A percentile compares a stretch with the other conserved stretches of the same genome.
Conservation (phyloP, 2,113 vertebrate genomes). For the Gambusia affinis region DNA sequence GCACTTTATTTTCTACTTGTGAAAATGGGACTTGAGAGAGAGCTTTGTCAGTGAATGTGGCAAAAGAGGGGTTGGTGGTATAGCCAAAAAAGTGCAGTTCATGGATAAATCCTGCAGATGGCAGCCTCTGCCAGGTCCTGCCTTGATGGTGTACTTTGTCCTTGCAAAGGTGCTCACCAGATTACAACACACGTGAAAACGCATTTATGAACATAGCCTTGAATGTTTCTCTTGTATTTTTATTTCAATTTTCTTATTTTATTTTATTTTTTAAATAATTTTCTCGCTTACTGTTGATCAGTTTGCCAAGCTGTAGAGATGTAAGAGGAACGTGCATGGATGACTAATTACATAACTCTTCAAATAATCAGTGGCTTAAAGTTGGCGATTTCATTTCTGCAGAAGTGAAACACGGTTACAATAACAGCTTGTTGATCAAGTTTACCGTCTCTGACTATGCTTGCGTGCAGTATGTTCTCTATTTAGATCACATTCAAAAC, state of each 20-base stretch:
- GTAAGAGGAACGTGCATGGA: constrained; percentile 46
- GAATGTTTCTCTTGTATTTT: constrained; percentile 27
- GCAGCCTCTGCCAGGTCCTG: constrained; percentile 38
- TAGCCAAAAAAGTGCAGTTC: constrained; percentile 51
- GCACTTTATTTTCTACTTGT: constrained; percentile 79
- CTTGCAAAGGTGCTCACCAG: constrained; percentile 52
- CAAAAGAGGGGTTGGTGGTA: constrained; percentile 2
- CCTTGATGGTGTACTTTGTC: constrained; percentile 33
- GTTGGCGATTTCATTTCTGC: constrained; percentile 17
- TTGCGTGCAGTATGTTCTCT: constrained; percentile 45
- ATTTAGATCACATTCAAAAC: constrained; percentile 52
- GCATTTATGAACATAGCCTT: constrained; percentile 47
- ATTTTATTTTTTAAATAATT: constrained; percentile 5
- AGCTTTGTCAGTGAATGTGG: constrained; percentile 43
- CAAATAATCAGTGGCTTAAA: constrained; percentile 5
- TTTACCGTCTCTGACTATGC: constrained; percentile 42
- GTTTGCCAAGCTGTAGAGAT: constrained; percentile 37
- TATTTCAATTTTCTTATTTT: constrained; percentile 6
- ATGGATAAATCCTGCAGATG: constrained; percentile 43
- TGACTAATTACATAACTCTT: constrained; percentile 15
- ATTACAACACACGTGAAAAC: constrained; percentile 23
- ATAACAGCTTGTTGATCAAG: constrained; percentile 40
- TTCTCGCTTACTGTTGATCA: constrained; percentile 17
- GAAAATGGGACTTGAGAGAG: constrained; percentile 58
- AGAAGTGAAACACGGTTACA: constrained; percentile 12